These are phyloP conservation scores for Brienomyrus brachyistius DNA, from an alignment of 2,113 vertebrate genomes.

Conservation along the genomic window DNA sequence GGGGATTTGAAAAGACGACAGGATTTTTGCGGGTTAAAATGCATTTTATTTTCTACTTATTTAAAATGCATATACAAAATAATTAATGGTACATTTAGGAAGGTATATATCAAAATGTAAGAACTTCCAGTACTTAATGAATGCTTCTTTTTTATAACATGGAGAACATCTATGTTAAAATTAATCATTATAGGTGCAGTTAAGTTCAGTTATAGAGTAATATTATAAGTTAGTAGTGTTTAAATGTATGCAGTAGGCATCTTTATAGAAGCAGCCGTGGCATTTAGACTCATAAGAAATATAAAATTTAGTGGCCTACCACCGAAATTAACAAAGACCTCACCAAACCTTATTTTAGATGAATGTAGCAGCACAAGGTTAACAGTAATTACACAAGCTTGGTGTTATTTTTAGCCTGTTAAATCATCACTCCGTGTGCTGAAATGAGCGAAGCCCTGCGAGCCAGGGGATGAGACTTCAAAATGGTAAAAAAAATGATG, in stretches of 20 bases:
- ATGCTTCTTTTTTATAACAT: neutral
- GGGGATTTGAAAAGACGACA: neutral
- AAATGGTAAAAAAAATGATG: neutral
- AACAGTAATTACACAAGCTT: constrained; percentile 40
- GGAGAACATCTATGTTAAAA: neutral
- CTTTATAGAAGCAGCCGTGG: neutral
- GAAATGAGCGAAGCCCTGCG: neutral
- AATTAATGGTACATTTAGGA: neutral
- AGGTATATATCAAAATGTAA: neutral
- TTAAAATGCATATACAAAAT: neutral
- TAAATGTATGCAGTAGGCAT: neutral
- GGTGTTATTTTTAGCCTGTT: constrained; percentile 40
- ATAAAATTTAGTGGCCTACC: neutral
- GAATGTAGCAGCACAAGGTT: constrained; percentile 8
- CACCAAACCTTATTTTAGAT: neutral
- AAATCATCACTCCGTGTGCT: constrained; percentile 28
- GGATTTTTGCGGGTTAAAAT: neutral
- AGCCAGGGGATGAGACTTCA: neutral
- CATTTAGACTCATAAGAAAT: neutral
- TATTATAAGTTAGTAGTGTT: neutral
- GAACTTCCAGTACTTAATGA: neutral
- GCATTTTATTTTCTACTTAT: neutral
- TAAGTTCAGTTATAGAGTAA: neutral
- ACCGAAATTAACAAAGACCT: neutral
- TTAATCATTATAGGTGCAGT: neutral